A percentile compares a stretch with the other conserved stretches of the same genome.
Evolutionary conservation across 53 echinoderm and acorn worm species (phyloP).

Genomic region (Pentamera pediparva): DNA sequence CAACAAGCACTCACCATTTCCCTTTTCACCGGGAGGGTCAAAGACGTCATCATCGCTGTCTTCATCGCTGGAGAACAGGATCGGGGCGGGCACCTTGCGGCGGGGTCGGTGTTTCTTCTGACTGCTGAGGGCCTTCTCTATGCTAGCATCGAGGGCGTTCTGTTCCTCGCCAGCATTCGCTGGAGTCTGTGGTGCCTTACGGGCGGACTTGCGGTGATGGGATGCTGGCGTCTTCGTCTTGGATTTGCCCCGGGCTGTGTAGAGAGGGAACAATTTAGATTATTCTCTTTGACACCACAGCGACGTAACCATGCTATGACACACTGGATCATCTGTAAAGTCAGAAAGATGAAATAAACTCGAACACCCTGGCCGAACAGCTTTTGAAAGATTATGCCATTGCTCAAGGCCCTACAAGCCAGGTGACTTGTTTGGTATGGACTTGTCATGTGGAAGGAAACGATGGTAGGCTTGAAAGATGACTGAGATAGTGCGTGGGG

Average conservation of each 20-base stretch:
- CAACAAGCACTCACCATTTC: background rate
- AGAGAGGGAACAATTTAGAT: no score
- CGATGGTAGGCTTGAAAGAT: no score
- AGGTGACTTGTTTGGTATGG: no score
- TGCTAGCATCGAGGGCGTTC: conserved; percentile 18
- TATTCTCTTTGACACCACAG: conserved; percentile 42
- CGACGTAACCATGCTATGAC: no score
- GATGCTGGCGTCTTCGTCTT: background rate
- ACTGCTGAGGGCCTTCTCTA: conserved; percentile 18
- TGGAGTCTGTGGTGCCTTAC: background rate
- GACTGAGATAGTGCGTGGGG: no score
- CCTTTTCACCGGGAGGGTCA: conserved; percentile 14
- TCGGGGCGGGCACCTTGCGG: conserved; percentile 45
- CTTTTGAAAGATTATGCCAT: no score
- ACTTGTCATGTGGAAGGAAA: no score
- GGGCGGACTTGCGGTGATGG: conserved; percentile 5
- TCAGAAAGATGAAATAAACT: no score
- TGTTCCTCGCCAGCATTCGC: no score
- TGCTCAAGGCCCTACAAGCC: no score
- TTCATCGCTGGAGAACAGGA: conserved; percentile 79
- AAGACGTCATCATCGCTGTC: conserved; percentile 77
- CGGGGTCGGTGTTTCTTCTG: conserved; percentile 43
- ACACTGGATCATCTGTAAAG: no score
- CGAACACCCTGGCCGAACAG: no score
- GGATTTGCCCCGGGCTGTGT: background rate